phyloP scores from a whole-genome alignment of 2,113 vertebrate genomes.

The Loxodonta africana region DNA sequence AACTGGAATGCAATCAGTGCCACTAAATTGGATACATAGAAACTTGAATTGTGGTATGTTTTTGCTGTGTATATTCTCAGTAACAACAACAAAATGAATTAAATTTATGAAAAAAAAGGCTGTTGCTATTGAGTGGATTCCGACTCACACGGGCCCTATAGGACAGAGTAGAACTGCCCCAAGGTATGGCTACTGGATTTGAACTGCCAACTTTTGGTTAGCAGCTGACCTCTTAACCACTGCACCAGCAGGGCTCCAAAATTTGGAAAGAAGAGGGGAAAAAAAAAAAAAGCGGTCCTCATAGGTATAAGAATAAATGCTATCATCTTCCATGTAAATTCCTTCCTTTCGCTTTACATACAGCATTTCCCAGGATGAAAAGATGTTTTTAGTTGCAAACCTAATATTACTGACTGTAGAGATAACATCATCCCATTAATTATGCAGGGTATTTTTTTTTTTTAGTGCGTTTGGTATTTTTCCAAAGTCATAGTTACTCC shows the following conservation, averaged over 20 bases:
- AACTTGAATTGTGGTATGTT: background rate
- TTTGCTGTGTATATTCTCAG: background rate
- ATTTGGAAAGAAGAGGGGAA: background rate
- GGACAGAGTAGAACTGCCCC: no score
- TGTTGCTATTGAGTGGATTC: no score
- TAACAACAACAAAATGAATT: no score
- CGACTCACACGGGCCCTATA: no score
- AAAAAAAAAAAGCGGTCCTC: background rate
- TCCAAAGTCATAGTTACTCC: conserved; percentile 32
- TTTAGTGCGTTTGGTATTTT: conserved; percentile 45
- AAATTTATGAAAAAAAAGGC: no score
- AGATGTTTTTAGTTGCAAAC: background rate
- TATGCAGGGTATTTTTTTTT: conserved; percentile 47
- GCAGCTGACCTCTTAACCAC: no score
- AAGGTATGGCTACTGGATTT: no score
- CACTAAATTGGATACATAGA: background rate
- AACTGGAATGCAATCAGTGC: background rate
- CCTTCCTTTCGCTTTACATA: background rate
- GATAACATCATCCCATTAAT: conserved; percentile 51
- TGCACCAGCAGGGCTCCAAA: no score
- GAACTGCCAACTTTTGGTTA: no score
- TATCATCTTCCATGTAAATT: background rate
- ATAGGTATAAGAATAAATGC: background rate
- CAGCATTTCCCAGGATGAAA: background rate
- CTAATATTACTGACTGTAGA: conserved; percentile 25